Evolutionary conservation across 2,113 vertebrate genomes (phyloP).

Genomic region (Ornithorhynchus anatinus): DNA sequence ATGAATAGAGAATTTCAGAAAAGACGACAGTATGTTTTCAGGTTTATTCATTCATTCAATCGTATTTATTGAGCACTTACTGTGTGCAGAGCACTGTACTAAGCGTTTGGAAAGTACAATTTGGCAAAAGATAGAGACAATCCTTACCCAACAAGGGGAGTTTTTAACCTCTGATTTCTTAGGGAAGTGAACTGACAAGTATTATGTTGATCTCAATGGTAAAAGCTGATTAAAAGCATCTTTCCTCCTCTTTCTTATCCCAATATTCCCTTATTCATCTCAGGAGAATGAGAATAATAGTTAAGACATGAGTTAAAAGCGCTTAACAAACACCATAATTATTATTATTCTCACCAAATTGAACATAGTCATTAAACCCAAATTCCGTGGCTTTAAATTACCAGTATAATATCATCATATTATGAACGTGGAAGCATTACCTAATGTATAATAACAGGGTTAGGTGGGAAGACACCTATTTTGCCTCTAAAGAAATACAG

Average conservation of each 20-base stretch:
- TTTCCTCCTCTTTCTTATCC: neutral
- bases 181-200: neutral
- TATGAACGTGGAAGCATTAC: constrained; percentile 11
- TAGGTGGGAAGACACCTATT: constrained; percentile 15
- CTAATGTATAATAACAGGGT: neutral
- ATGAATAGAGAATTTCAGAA: too few relatives aligned
- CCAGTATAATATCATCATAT: constrained; percentile 1
- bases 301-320: constrained; percentile 17
- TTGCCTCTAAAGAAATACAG: constrained; percentile 21
- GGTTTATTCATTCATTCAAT: too few relatives aligned
- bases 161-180: too few relatives aligned
- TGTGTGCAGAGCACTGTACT: too few relatives aligned
- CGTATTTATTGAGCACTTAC: too few relatives aligned
- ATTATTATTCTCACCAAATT: neutral
- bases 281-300: neutral
- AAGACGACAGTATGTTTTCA: too few relatives aligned
- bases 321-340: too few relatives aligned
- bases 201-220: neutral
- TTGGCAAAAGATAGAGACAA: too few relatives aligned
- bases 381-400: constrained; percentile 42
- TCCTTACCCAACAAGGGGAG: too few relatives aligned
- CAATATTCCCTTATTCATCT: neutral
- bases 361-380: constrained; percentile 36
- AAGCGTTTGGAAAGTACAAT: too few relatives aligned
- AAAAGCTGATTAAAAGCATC: neutral